phyloP scores from a whole-genome alignment of 2,797 vertebrate species.

The Syndactyla subalaris region DNA sequence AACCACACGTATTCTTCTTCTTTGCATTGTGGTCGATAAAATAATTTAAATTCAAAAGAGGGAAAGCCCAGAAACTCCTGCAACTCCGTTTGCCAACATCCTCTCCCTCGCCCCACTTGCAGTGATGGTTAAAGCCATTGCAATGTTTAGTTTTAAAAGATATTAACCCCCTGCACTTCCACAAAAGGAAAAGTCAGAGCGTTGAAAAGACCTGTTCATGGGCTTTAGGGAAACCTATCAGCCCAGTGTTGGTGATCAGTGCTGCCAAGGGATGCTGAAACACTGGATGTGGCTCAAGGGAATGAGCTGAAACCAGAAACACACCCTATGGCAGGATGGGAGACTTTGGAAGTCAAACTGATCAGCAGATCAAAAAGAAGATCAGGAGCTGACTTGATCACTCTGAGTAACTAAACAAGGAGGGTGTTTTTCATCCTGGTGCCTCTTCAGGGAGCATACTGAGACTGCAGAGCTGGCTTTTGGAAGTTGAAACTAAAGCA shows the following conservation, averaged over 20 bases:
- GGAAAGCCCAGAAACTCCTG: not conserved
- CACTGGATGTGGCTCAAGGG: not conserved
- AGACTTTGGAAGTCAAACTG: not conserved
- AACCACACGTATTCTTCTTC: not conserved
- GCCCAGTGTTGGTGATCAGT: not conserved
- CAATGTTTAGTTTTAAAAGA: not conserved
- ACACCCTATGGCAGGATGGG: not conserved
- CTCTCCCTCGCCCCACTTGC: not conserved
- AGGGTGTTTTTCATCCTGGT: not conserved
- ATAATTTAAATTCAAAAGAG: not conserved
- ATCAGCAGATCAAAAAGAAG: not conserved
- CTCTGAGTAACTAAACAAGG: not conserved
- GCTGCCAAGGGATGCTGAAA: not conserved
- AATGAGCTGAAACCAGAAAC: constrained; percentile 24
- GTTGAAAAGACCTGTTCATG: not conserved
- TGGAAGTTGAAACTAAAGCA: not conserved
- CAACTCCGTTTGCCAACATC: not conserved
- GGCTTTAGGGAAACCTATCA: not conserved
- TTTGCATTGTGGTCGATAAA: not conserved
- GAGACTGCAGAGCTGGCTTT: not conserved
- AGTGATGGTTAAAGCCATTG: not conserved
- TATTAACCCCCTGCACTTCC: not conserved
- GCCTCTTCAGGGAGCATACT: not conserved
- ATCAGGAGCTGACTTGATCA: not conserved
- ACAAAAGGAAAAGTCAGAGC: not conserved